A percentile compares a stretch with the other conserved stretches of the same genome.
These are phyloP conservation scores for Galago senegalensis DNA, from an alignment of 2,797 vertebrate genomes.

Conservation along the genomic window DNA sequence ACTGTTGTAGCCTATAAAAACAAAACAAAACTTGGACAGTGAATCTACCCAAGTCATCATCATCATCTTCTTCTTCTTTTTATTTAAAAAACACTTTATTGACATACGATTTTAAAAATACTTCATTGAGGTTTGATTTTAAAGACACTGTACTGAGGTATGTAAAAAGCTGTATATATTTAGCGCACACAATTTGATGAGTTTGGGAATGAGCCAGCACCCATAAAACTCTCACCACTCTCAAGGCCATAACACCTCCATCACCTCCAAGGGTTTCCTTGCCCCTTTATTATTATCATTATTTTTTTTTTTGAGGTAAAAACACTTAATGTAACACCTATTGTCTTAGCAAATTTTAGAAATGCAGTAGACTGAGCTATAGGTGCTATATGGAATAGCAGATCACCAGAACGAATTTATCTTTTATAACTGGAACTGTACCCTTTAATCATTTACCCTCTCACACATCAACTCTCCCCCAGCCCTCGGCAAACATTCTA, in stretches of 20 bases:
- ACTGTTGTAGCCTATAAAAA: neutral
- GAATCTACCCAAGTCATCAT: neutral
- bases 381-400: neutral
- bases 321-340: neutral
- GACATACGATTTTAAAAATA: neutral
- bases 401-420: neutral
- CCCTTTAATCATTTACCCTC: neutral
- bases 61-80: neutral
- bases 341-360: neutral
- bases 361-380: neutral
- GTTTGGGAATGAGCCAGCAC: neutral
- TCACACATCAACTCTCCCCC: neutral
- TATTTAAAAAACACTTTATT: neutral
- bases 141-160: neutral
- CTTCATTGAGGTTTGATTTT: neutral
- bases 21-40: constrained; percentile 31
- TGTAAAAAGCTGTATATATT: neutral
- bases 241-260: neutral
- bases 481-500: neutral
- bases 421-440: neutral
- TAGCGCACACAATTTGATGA: neutral
- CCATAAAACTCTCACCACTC: neutral
- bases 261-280: neutral
- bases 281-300: neutral
- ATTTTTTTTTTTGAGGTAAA: neutral